phyloP scores from a whole-genome alignment of 2,113 vertebrate species.

The Apaloderma vittatum region DNA sequence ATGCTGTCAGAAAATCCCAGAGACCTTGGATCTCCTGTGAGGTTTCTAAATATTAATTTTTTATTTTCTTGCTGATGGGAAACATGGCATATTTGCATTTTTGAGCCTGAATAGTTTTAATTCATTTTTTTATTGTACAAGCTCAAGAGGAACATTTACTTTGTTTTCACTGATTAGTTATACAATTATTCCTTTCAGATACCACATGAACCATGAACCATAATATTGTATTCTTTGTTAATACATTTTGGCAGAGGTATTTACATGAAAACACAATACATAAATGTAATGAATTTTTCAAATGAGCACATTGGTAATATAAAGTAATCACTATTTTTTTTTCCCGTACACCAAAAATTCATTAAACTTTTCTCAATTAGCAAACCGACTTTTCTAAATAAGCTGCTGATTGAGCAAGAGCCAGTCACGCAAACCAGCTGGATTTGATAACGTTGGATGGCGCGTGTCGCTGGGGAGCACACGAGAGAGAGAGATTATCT shows the following conservation, averaged over 20 bases:
- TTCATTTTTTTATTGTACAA: conserved; percentile 81
- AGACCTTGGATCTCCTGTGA: neutral
- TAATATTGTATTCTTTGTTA: conserved; percentile 84
- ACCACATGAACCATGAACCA: conserved; percentile 83
- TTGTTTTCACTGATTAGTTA: conserved; percentile 86
- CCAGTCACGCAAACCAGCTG: conserved; percentile 29
- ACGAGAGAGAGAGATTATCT: conserved; percentile 62
- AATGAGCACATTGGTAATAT: conserved; percentile 73
- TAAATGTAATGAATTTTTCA: conserved; percentile 84
- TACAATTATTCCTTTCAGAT: conserved; percentile 86
- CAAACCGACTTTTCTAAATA: conserved; percentile 79
- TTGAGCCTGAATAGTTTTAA: conserved; percentile 86
- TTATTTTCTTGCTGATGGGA: conserved; percentile 77
- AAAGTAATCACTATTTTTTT: conserved; percentile 63
- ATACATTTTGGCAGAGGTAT: conserved; percentile 83
- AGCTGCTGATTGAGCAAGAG: conserved; percentile 65
- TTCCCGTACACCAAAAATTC: conserved; percentile 70
- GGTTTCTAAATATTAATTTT: conserved; percentile 59
- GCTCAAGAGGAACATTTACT: conserved; percentile 84
- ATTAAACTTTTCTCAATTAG: conserved; percentile 84
- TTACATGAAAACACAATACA: conserved; percentile 84
- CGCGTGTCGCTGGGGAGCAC: conserved; percentile 21
- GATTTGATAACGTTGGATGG: conserved; percentile 50
- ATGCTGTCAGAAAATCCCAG: neutral
- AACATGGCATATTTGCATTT: conserved; percentile 82